phyloP scores from a whole-genome alignment of 2,888 invertebrate species.

The Gastrophysa polygoni region DNA sequence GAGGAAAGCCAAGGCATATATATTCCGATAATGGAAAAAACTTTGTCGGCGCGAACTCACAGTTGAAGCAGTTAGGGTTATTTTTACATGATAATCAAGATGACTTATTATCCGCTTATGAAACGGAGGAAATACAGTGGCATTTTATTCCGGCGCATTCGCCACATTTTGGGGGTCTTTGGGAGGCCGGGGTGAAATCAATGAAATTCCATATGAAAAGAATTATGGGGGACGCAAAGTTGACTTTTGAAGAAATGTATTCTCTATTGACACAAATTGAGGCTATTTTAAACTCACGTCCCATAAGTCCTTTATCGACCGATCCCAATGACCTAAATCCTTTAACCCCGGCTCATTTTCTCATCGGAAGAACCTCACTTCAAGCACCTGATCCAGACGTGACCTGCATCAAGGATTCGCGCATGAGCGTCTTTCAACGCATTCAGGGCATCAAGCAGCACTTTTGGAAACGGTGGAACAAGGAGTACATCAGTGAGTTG shows the following conservation, averaged over 20 bases:
- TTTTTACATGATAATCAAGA: background rate
- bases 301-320: background rate
- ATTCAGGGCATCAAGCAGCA: conserved; percentile 25
- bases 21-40: conserved; percentile 18
- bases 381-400: no score
- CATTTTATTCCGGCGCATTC: no score
- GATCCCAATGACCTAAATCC: conserved; percentile 10
- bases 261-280: conserved; percentile 5
- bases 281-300: conserved; percentile 3
- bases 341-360: conserved; percentile 14
- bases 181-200: no score
- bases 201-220: no score
- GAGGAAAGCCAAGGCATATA: conserved; percentile 1
- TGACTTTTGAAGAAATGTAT: background rate
- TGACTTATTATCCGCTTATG: no score
- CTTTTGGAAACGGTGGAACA: conserved; percentile 41
- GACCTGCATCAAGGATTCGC: background rate
- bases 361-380: conserved; percentile 1
- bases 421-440: no score
- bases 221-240: background rate
- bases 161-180: no score
- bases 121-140: no score
- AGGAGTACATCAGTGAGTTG: conserved; percentile 41
- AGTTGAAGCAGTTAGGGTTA: background rate
- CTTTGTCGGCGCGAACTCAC: conserved; percentile 11